A percentile compares a stretch with the other conserved stretches of the same genome.
Evolutionary conservation across 2,888 invertebrate species (phyloP).

Genomic region (Drepana falcataria): DNA sequence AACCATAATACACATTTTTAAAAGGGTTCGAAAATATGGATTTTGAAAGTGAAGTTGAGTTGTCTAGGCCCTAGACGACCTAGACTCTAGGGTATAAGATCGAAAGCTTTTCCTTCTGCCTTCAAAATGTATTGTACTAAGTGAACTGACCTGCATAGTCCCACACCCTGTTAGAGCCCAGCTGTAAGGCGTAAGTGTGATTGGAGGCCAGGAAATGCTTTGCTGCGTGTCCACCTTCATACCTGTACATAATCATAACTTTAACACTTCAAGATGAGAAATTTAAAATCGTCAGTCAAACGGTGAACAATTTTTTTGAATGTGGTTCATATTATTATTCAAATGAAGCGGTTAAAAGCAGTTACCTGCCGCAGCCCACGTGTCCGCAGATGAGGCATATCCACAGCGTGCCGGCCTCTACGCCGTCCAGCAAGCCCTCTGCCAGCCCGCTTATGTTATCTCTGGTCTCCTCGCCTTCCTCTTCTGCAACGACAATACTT

Average conservation of each 20-base stretch:
- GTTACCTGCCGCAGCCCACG: slow-evolving; percentile 97
- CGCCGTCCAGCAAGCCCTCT: slow-evolving; percentile 65
- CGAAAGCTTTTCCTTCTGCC: too few species aligned
- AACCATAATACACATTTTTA: too few species aligned
- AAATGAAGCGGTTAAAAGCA: too few species aligned
- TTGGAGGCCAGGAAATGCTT: slow-evolving; percentile 96
- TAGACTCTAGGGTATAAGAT: too few species aligned
- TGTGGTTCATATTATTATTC: too few species aligned
- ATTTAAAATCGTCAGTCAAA: too few species aligned
- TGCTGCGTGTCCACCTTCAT: slow-evolving; percentile 93
- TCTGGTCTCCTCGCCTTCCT: slow-evolving; percentile 75
- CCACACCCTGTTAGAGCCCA: slow-evolving; percentile 98
- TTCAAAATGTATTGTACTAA: too few species aligned
- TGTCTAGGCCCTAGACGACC: too few species aligned
- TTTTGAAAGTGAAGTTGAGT: too few species aligned
- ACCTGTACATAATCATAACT: slow-evolving; percentile 37
- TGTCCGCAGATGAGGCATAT: slow-evolving; percentile 99
- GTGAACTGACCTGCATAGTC: slow-evolving; percentile 91
- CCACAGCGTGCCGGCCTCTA: slow-evolving; percentile 92
- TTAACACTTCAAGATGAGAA: background rate
- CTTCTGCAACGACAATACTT: slow-evolving; percentile 18
- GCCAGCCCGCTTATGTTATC: slow-evolving; percentile 74
- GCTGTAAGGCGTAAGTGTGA: slow-evolving; percentile 97
- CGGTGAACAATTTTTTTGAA: too few species aligned
- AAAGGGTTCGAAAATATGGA: too few species aligned